Evolutionary conservation across 2,113 vertebrate species (phyloP).

Genomic region (Hydrolagus affinis): DNA sequence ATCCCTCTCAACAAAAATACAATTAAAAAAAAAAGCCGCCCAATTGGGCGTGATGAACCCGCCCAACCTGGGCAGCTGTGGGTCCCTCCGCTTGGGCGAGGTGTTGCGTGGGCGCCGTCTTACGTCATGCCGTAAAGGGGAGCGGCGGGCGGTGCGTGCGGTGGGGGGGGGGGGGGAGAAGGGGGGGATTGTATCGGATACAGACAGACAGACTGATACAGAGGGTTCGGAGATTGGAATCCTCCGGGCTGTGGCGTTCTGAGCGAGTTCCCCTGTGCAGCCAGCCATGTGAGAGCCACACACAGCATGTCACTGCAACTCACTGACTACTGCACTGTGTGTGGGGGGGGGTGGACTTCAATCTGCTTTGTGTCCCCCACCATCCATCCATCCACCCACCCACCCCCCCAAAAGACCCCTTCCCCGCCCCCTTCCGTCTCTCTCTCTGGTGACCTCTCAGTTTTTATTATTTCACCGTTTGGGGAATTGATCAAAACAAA

Average conservation of each 20-base stretch:
- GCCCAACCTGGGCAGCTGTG: too few relatives aligned
- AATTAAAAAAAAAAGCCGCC: too few relatives aligned
- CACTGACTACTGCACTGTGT: background rate
- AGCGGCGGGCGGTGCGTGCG: background rate
- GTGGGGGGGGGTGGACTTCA: background rate
- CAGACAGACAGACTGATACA: too few relatives aligned
- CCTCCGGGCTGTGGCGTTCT: background rate
- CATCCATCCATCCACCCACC: too few relatives aligned
- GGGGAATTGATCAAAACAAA: too few relatives aligned
- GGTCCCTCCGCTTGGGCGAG: too few relatives aligned
- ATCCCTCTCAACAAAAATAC: too few relatives aligned
- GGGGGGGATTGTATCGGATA: constrained; percentile 6
- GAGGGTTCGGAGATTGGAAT: background rate
- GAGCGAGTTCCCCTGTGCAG: background rate
- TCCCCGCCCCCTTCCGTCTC: too few relatives aligned
- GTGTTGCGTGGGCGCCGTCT: too few relatives aligned
- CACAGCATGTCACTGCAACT: background rate
- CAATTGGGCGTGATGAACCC: too few relatives aligned
- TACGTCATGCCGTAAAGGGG: background rate
- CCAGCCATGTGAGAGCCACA: constrained; percentile 1
- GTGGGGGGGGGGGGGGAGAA: background rate
- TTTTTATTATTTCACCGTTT: background rate
- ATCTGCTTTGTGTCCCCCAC: background rate
- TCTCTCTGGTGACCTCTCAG: too few relatives aligned
- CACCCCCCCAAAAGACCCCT: background rate